phyloP scores from a whole-genome alignment of 2,888 invertebrate species.

The Monochamus alternatus region DNA sequence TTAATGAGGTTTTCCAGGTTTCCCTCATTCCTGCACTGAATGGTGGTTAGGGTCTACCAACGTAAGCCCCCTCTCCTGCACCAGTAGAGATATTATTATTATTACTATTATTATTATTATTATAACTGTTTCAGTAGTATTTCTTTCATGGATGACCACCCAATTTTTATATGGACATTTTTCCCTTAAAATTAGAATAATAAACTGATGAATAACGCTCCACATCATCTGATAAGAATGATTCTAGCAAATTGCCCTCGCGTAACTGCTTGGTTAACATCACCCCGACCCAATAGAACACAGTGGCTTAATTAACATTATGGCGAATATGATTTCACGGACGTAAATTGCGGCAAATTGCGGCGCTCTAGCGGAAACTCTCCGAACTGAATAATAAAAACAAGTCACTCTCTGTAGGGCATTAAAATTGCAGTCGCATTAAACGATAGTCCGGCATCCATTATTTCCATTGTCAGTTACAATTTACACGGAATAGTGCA shows the following conservation, averaged over 20 bases:
- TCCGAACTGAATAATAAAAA: slow-evolving; percentile 21
- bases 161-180: too few species aligned
- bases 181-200: too few species aligned
- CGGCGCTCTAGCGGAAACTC: slow-evolving; percentile 4
- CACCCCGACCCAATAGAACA: not conserved
- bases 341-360: slow-evolving; percentile 7
- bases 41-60: too few species aligned
- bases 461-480: slow-evolving; percentile 43
- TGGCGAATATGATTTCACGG: not conserved
- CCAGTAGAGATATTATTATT: too few species aligned
- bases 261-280: not conserved
- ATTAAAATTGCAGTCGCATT: slow-evolving; percentile 20
- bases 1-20: too few species aligned
- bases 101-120: too few species aligned
- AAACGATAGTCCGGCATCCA: slow-evolving; percentile 38
- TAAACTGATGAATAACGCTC: too few species aligned
- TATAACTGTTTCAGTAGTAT: too few species aligned
- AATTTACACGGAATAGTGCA: slow-evolving; percentile 33
- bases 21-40: too few species aligned
- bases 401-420: slow-evolving; percentile 16
- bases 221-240: not conserved
- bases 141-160: too few species aligned
- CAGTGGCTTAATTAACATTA: slow-evolving; percentile 1
- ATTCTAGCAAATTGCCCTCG: not conserved
- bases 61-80: too few species aligned